Percentiles rank a stretch among this genome's conserved stretches.
phyloP scores from a whole-genome alignment of 2,888 invertebrate species.

The Eueremaeus valkanovi region DNA sequence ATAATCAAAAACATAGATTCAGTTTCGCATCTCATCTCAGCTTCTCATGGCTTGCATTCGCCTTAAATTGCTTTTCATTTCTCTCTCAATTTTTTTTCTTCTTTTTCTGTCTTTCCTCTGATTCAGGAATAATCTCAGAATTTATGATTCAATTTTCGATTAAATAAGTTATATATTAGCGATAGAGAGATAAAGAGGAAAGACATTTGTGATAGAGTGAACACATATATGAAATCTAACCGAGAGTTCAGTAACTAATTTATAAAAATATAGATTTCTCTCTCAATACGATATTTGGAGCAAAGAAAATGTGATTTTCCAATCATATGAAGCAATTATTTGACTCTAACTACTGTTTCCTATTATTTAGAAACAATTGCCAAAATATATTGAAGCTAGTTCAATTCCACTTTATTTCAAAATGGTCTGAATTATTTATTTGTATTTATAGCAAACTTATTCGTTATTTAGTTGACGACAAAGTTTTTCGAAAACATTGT shows the following conservation, averaged over 20 bases:
- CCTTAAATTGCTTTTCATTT: background rate
- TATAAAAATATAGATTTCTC: background rate
- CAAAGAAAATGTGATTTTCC: background rate
- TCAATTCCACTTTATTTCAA: too few species aligned
- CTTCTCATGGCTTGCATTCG: background rate
- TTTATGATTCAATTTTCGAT: background rate
- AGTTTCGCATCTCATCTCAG: too few species aligned
- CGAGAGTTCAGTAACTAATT: background rate
- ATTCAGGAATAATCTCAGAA: conserved; percentile 8
- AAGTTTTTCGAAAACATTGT: too few species aligned
- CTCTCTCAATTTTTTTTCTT: too few species aligned
- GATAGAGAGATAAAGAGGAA: background rate
- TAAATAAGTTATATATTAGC: background rate
- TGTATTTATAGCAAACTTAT: too few species aligned
- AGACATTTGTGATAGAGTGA: background rate
- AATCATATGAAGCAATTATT: too few species aligned
- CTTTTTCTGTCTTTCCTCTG: background rate
- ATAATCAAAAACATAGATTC: background rate
- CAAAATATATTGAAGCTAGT: too few species aligned
- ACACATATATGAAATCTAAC: too few species aligned
- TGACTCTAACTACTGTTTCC: too few species aligned
- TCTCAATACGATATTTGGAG: background rate
- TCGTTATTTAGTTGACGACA: too few species aligned
- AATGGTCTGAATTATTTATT: too few species aligned
- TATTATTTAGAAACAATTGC: too few species aligned